phyloP scores from a whole-genome alignment of 1,140 invertebrate genomes.

The Lutraria rhynchaena region DNA sequence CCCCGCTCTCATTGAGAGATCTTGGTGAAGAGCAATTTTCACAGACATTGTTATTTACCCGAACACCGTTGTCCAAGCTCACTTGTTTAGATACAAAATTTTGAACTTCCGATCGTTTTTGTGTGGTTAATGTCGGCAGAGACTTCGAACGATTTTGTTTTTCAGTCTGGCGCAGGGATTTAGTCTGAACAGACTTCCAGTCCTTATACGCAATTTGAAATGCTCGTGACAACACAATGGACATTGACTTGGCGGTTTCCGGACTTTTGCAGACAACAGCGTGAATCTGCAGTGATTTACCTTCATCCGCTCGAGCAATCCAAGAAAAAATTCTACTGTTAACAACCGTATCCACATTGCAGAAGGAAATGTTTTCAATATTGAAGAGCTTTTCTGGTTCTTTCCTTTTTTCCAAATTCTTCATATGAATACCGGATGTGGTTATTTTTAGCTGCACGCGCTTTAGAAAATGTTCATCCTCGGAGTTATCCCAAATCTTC shows the following conservation, averaged over 20 bases:
- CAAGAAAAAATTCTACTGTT: constrained; percentile 76
- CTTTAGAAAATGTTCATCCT: constrained; percentile 63
- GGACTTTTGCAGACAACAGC: constrained; percentile 72
- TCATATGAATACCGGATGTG: constrained; percentile 59
- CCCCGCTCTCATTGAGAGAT: no score
- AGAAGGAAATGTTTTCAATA: constrained; percentile 73
- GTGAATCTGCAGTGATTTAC: constrained; percentile 65
- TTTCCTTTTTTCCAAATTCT: constrained; percentile 62
- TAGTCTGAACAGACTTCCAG: constrained; percentile 64
- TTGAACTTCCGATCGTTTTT: background rate
- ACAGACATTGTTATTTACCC: no score
- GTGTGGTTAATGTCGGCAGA: background rate
- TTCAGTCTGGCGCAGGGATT: constrained; percentile 18
- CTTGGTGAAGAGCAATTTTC: no score
- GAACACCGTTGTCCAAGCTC: background rate
- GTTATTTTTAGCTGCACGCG: constrained; percentile 64
- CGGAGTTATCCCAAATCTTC: constrained; percentile 71
- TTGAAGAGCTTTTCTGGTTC: constrained; percentile 48
- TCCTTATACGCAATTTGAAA: constrained; percentile 75
- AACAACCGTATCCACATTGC: constrained; percentile 58
- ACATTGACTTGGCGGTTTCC: constrained; percentile 75
- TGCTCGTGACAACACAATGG: constrained; percentile 73
- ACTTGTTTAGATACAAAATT: background rate
- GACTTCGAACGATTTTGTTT: constrained; percentile 19
- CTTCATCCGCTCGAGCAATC: constrained; percentile 66